Evolutionary conservation across 2,113 vertebrate genomes (phyloP).

Genomic region (Vulpes ferrilata): DNA sequence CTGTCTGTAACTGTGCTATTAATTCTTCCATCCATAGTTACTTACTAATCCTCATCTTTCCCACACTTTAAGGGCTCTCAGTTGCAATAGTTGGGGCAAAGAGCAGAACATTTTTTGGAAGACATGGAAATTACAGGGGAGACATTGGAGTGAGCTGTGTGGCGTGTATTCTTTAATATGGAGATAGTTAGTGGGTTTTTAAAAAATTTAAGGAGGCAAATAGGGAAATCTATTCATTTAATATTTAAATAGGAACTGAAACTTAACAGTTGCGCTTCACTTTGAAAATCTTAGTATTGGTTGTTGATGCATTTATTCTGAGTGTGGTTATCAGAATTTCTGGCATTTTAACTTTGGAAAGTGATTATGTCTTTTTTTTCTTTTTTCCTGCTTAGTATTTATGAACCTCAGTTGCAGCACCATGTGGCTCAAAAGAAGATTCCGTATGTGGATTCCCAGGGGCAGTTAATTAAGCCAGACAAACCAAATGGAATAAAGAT

Average conservation of each 20-base stretch:
- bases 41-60: background rate
- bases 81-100: background rate
- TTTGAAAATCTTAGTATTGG: background rate
- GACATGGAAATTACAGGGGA: background rate
- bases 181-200: background rate
- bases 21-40: background rate
- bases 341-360: background rate
- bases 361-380: background rate
- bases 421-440: slow-evolving; percentile 99
- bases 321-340: background rate
- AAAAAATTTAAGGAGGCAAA: background rate
- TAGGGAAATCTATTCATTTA: background rate
- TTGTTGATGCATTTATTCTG: background rate
- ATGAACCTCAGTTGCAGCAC: slow-evolving; percentile 95
- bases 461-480: slow-evolving; percentile 93
- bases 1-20: background rate
- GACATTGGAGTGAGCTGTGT: background rate
- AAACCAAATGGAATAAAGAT: slow-evolving; percentile 99
- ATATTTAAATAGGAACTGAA: slow-evolving; percentile 16
- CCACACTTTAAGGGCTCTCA: background rate
- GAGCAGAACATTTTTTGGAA: background rate
- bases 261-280: background rate
- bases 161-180: background rate
- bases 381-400: slow-evolving; percentile 84
- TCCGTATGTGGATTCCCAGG: slow-evolving; percentile 91